Conservation (phyloP, 2,888 invertebrate genomes). For the Choreutis nemorana region DNA sequence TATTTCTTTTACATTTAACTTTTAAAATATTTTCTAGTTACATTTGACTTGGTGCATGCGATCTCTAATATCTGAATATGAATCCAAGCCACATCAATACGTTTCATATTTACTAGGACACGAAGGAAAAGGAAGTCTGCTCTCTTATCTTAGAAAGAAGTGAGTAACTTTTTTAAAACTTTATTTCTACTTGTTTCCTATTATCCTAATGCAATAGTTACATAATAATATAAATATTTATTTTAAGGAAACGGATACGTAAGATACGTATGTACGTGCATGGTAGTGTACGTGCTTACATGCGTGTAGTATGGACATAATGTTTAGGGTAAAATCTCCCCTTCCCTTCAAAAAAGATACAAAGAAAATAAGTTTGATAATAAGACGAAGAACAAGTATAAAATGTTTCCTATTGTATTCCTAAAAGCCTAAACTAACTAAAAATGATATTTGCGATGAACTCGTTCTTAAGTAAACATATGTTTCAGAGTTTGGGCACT, state of each 20-base stretch:
- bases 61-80: constrained; percentile 67
- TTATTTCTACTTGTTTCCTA: background rate
- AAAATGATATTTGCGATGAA: too few relatives aligned
- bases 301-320: background rate
- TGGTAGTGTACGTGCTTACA: background rate
- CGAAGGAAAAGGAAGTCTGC: constrained; percentile 86
- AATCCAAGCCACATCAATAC: constrained; percentile 79
- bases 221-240: too few relatives aligned
- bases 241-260: background rate
- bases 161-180: constrained; percentile 24
- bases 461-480: too few relatives aligned
- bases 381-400: too few relatives aligned
- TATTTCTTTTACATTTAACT: too few relatives aligned
- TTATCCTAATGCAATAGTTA: too few relatives aligned
- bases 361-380: too few relatives aligned
- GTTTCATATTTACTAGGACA: constrained; percentile 83
- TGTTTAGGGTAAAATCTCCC: too few relatives aligned
- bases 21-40: too few relatives aligned
- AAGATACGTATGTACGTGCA: background rate
- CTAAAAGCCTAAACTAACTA: too few relatives aligned
- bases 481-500: constrained; percentile 77
- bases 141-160: constrained; percentile 78
- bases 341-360: too few relatives aligned
- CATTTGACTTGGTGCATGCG: constrained; percentile 57
- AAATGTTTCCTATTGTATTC: too few relatives aligned